These are phyloP conservation scores for Myathropa florea DNA, from an alignment of 2,888 invertebrate genomes.

Conservation along the genomic window DNA sequence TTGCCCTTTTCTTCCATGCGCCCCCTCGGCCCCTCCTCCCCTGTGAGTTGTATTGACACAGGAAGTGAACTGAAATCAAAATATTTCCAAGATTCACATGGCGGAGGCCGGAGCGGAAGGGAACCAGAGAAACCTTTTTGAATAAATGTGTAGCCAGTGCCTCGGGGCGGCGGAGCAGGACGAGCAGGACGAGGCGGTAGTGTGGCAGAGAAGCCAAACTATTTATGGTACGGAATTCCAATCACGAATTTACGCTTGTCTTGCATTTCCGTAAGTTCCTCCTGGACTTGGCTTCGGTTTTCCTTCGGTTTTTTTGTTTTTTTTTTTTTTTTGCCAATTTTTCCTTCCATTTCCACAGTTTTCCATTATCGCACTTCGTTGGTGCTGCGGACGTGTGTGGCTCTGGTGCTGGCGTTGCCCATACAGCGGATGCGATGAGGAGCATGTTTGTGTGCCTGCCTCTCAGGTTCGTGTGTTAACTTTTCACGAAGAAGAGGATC, in stretches of 20 bases:
- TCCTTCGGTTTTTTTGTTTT: background rate
- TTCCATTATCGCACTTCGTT: constrained; percentile 64
- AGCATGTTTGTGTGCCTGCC: background rate
- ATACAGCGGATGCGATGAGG: background rate
- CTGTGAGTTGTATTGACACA: constrained; percentile 9
- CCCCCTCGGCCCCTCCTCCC: background rate
- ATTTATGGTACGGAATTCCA: constrained; percentile 56
- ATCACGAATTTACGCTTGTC: constrained; percentile 64
- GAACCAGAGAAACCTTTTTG: constrained; percentile 11
- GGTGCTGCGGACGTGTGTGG: constrained; percentile 34
- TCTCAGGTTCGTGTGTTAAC: background rate
- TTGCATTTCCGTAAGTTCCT: constrained; percentile 57
- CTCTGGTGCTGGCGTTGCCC: background rate
- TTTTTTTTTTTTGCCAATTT: background rate
- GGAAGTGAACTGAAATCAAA: background rate
- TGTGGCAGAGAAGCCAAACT: constrained; percentile 28
- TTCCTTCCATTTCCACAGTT: constrained; percentile 25
- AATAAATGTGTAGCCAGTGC: background rate
- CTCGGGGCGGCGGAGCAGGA: background rate
- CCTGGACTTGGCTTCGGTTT: background rate
- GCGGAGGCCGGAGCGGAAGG: background rate
- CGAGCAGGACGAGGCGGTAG: background rate
- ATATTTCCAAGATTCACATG: background rate
- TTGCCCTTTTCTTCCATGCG: background rate
- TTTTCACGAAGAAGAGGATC: constrained; percentile 30